A percentile compares a stretch with the other conserved stretches of the same genome.
These are phyloP conservation scores for Parauchenoglanis ngamensis DNA, from an alignment of 2,797 vertebrate species.

Conservation along the genomic window DNA sequence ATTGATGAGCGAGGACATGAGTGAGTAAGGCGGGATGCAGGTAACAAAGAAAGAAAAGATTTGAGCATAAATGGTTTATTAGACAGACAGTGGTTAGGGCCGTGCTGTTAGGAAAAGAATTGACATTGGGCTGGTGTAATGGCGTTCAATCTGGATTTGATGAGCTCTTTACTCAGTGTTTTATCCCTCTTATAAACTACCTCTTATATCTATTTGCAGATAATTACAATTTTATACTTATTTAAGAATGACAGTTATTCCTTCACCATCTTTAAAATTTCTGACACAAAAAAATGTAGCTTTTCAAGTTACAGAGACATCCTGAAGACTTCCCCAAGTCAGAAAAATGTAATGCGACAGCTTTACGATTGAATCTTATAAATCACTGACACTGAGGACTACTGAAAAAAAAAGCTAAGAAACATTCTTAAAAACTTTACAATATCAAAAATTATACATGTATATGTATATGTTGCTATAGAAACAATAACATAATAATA, in stretches of 20 bases:
- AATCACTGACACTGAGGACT: not conserved
- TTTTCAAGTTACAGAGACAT: not conserved
- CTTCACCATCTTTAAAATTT: not conserved
- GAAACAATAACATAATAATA: not conserved
- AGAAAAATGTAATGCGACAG: not conserved
- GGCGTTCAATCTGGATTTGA: not conserved
- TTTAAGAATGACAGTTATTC: not conserved
- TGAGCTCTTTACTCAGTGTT: not conserved
- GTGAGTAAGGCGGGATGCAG: not conserved
- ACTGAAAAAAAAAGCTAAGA: not conserved
- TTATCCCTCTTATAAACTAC: not conserved
- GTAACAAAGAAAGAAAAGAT: not conserved
- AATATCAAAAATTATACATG: not conserved
- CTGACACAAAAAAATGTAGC: not conserved
- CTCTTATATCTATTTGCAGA: not conserved
- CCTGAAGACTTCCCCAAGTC: not conserved
- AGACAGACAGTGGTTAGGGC: not conserved
- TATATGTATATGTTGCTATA: no score
- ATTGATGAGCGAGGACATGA: slow-evolving; percentile 70
- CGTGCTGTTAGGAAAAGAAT: not conserved
- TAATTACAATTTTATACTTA: no score
- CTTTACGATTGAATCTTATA: not conserved
- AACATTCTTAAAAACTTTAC: not conserved
- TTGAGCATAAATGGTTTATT: not conserved
- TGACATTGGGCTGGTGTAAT: not conserved